Conservation (phyloP, 2,113 vertebrate species). For the Aegithalos caudatus region DNA sequence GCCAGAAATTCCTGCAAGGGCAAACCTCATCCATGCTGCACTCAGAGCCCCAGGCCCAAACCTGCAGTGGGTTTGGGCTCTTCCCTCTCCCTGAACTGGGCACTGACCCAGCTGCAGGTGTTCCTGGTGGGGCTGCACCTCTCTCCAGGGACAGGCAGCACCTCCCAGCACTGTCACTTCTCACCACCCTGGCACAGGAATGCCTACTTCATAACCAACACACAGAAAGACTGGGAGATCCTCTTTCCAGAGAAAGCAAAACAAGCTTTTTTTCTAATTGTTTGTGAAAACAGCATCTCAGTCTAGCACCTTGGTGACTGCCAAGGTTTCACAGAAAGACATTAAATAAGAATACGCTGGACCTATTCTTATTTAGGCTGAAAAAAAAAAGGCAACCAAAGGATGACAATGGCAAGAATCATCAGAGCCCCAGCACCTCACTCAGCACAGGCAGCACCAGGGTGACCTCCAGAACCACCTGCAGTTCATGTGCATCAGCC, state of each 20-base stretch:
- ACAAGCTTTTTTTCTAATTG: background rate
- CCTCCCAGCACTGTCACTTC: background rate
- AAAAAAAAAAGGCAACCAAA: background rate
- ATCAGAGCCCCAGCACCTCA: background rate
- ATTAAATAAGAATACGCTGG: background rate
- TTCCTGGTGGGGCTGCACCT: background rate
- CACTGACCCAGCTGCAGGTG: background rate
- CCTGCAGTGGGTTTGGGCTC: background rate
- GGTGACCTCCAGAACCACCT: background rate
- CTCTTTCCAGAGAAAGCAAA: background rate
- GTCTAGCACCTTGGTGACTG: background rate
- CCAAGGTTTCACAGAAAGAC: background rate
- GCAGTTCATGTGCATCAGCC: background rate
- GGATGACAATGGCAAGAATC: background rate
- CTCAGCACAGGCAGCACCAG: background rate
- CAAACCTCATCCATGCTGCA: accelerated
- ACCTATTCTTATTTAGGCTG: background rate
- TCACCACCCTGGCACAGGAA: background rate
- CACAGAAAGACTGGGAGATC: background rate
- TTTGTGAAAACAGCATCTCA: background rate
- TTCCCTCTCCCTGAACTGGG: background rate
- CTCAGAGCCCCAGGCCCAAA: background rate
- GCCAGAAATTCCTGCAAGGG: background rate
- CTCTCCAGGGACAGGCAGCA: background rate
- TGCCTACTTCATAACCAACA: background rate